Conservation (phyloP, 2,888 invertebrate genomes). For the Coleophora flavipennella region DNA sequence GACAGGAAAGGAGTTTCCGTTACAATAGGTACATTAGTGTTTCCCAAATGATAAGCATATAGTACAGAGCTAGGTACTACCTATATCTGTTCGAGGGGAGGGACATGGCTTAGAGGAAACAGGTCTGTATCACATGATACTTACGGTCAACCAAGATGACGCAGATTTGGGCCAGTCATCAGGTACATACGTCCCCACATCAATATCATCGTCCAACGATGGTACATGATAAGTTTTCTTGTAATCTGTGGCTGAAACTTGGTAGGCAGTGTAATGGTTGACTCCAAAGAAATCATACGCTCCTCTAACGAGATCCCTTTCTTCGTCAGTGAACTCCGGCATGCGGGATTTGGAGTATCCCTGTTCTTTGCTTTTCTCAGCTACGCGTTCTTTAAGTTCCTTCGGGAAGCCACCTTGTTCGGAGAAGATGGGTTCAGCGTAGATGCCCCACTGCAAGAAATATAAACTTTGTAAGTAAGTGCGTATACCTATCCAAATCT, state of each 20-base stretch:
- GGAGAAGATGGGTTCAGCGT: slow-evolving; percentile 55
- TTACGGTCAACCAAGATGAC: slow-evolving; percentile 40
- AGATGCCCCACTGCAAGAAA: slow-evolving; percentile 42
- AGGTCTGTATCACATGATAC: no score
- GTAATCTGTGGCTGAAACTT: slow-evolving; percentile 27
- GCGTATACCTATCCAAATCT: no score
- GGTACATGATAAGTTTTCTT: slow-evolving; percentile 22
- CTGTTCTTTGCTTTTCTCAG: slow-evolving; percentile 33
- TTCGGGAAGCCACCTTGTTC: slow-evolving; percentile 60
- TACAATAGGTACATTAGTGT: no score
- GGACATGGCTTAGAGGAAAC: no score
- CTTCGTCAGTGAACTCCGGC: slow-evolving; percentile 31
- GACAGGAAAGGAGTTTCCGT: no score
- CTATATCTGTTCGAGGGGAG: no score
- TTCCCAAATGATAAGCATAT: no score
- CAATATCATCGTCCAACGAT: slow-evolving; percentile 30
- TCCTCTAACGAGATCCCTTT: slow-evolving; percentile 31
- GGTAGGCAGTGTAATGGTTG: slow-evolving; percentile 8
- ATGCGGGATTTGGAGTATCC: slow-evolving; percentile 31
- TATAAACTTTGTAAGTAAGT: no score
- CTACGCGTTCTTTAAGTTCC: slow-evolving; percentile 48
- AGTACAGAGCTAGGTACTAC: no score
- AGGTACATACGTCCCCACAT: slow-evolving; percentile 17
- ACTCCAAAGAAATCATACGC: slow-evolving; percentile 34
- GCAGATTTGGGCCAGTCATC: slow-evolving; percentile 33